These are phyloP conservation scores for Perizoma flavofasciatum DNA, from an alignment of 2,888 invertebrate genomes.

Conservation along the genomic window DNA sequence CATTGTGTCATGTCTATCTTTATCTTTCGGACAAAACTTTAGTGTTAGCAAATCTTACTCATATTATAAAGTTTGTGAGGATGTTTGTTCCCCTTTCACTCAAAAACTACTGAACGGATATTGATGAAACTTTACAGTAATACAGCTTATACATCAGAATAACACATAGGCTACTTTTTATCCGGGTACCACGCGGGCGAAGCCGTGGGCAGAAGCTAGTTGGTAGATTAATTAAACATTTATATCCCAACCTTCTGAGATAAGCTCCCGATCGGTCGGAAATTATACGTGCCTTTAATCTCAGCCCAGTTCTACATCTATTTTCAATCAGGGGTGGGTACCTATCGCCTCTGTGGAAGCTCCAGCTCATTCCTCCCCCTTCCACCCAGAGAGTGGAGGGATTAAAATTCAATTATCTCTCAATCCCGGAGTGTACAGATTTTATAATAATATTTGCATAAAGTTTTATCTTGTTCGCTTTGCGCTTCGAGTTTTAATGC, in stretches of 20 bases:
- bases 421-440: constrained; percentile 11
- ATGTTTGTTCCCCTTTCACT: too few relatives aligned
- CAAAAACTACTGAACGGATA: too few relatives aligned
- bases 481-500: not conserved
- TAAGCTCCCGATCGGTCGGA: not conserved
- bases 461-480: constrained; percentile 10
- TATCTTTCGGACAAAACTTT: too few relatives aligned
- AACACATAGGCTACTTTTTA: too few relatives aligned
- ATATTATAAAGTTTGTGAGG: too few relatives aligned
- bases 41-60: too few relatives aligned
- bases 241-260: not conserved
- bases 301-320: constrained; percentile 3
- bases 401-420: constrained; percentile 43
- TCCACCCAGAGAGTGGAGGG: constrained; percentile 14
- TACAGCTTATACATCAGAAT: too few relatives aligned
- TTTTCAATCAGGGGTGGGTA: constrained; percentile 19
- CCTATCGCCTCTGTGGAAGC: not conserved
- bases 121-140: too few relatives aligned
- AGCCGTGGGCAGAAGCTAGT: too few relatives aligned
- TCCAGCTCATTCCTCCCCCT: not conserved
- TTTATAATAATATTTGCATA: constrained; percentile 19
- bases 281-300: not conserved
- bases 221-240: not conserved
- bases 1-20: too few relatives aligned
- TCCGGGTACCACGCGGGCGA: too few relatives aligned